Evolutionary conservation across 2,113 vertebrate genomes (phyloP).

Genomic region (Pygoscelis antarcticus): DNA sequence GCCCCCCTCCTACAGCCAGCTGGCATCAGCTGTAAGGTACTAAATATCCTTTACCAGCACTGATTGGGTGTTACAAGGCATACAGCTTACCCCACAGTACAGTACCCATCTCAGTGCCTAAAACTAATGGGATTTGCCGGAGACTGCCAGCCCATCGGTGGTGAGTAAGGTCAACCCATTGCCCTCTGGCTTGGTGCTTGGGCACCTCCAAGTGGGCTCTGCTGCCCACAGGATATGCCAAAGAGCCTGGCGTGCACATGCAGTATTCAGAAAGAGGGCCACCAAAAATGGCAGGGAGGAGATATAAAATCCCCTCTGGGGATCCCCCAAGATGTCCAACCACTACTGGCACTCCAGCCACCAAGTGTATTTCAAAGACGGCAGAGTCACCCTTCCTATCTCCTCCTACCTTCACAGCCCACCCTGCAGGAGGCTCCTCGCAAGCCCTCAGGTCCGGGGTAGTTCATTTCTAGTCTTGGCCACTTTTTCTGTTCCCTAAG

Average conservation of each 20-base stretch:
- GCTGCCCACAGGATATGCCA: background rate
- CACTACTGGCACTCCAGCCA: background rate
- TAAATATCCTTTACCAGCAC: background rate
- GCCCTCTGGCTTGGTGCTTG: background rate
- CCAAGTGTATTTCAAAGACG: background rate
- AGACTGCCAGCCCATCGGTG: background rate
- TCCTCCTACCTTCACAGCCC: background rate
- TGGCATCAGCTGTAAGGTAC: background rate
- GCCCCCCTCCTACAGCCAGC: background rate
- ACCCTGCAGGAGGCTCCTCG: background rate
- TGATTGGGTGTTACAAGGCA: background rate
- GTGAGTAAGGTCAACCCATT: background rate
- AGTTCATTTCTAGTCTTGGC: background rate
- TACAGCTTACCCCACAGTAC: background rate
- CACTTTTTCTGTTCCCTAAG: background rate
- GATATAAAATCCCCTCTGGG: background rate
- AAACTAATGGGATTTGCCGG: background rate
- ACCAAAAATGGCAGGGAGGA: background rate
- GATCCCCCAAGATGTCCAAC: background rate
- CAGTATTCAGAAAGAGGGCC: background rate
- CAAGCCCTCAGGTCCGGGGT: background rate
- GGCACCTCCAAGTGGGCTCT: background rate
- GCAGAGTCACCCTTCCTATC: background rate
- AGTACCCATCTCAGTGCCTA: background rate
- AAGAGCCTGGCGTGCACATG: rapidly evolving